Evolutionary conservation across 2,797 vertebrate species (phyloP), one percentile per base, ranked within the genome.

Genomic region (Trachops cirrhosus): DNA sequence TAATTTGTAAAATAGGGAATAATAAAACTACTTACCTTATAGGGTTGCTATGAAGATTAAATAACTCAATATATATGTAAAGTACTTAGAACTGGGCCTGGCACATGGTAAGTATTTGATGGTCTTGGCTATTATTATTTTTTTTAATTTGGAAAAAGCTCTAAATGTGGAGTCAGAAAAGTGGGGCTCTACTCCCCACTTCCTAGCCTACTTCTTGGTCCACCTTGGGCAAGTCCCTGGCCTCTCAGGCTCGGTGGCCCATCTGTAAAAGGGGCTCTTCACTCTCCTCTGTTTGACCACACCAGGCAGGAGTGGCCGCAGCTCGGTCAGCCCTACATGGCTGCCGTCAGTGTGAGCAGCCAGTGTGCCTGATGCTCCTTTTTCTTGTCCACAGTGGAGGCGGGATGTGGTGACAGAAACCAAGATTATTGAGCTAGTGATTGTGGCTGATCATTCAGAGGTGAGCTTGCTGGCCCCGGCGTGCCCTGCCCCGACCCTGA

Each of bases 401-500:
- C 98, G 99, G 85, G 98, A 99, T 14, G 98, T 98, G 44, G 97
- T 99, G 59, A 97, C 98, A 0, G 99, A 99, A 98, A 99, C 98
- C 80, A 99, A 98, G 34, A 99, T 99, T 9, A 98, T 99, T 62
- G 99, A 99, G 92, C 98, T 99, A 98, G 99, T 99, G 97, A 98
- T 99, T 93, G 99, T 99, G 89, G 99, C 98, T 0, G 99, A 99
- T 79, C 98, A 99, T 14, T 95, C 99, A 0, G 99, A 99, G 98
- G 99, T 99, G 90, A 98, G 98, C 74, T 24, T n/a, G 5, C 44
- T 4, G 29, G 24, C 39, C 62, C 18, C 73, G 2, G 6, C 0
- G 2, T 3, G 68, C 9, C 57, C 74, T 3, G 1, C 8, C 46
- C 34, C 7, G 11, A 0, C 29, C 16, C 5, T 1, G 0, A 2